phyloP scores from a whole-genome alignment of 2,797 vertebrate genomes.

The Poeciliopsis paucimaculata region DNA sequence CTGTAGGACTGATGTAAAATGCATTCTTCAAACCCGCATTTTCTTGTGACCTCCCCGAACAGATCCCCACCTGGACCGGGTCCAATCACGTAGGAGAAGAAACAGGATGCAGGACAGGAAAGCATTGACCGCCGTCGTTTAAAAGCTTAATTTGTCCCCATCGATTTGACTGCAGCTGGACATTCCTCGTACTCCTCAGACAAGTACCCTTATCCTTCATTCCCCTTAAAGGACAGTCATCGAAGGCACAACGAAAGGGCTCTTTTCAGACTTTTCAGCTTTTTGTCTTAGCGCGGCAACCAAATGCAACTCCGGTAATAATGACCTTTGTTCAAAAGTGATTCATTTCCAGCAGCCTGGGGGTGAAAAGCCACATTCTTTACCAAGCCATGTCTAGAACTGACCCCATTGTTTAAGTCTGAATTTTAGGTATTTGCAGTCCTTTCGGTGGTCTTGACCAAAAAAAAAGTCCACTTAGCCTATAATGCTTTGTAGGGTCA shows the following conservation, averaged over 20 bases:
- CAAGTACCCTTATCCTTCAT: slow-evolving; percentile 21
- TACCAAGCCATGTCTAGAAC: slow-evolving; percentile 31
- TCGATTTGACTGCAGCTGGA: slow-evolving; percentile 56
- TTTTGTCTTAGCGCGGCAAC: slow-evolving; percentile 32
- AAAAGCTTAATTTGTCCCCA: slow-evolving; percentile 47
- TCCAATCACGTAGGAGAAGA: slow-evolving; percentile 43
- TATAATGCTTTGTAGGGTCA: slow-evolving; percentile 63
- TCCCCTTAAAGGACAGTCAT: slow-evolving; percentile 52
- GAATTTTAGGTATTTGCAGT: slow-evolving; percentile 44
- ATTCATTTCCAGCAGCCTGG: slow-evolving; percentile 48
- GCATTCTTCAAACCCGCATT: slow-evolving; percentile 66
- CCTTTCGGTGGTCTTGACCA: slow-evolving; percentile 28
- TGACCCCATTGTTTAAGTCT: slow-evolving; percentile 17
- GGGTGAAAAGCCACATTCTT: slow-evolving; percentile 57
- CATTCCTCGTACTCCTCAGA: slow-evolving; percentile 53
- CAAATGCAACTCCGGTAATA: slow-evolving; percentile 47
- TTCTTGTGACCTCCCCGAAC: slow-evolving; percentile 62
- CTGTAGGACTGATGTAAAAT: slow-evolving; percentile 78
- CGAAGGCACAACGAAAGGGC: slow-evolving; percentile 36
- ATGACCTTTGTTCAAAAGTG: slow-evolving; percentile 50
- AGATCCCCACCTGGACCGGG: slow-evolving; percentile 64
- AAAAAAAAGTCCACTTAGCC: slow-evolving; percentile 73
- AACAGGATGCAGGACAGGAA: slow-evolving; percentile 48
- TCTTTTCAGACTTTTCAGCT: slow-evolving; percentile 23
- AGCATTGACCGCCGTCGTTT: slow-evolving; percentile 60